Conservation (phyloP, 2,113 vertebrate genomes). For the Raja brachyura region DNA sequence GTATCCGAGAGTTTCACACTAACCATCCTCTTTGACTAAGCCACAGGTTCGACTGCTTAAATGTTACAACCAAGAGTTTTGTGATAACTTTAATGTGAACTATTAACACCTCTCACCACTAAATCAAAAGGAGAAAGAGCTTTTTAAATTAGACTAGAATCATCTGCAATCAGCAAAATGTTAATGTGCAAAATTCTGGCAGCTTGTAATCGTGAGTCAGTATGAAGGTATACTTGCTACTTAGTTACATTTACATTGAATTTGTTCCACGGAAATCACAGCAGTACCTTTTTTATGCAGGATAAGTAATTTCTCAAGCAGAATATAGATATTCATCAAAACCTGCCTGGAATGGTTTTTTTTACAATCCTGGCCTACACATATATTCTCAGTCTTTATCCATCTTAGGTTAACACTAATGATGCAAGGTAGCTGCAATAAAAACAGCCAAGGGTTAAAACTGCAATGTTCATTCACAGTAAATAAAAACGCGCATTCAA, state of each 20-base stretch:
- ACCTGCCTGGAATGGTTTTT: too few species aligned
- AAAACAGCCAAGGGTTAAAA: background rate
- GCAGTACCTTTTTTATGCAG: background rate
- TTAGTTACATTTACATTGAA: background rate
- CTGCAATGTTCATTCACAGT: background rate
- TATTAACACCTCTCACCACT: background rate
- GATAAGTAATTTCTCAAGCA: background rate
- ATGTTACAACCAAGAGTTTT: background rate
- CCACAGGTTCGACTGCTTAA: background rate
- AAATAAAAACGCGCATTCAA: background rate
- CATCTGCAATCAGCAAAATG: background rate
- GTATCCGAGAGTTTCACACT: background rate
- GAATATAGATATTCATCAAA: background rate
- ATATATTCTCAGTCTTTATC: background rate
- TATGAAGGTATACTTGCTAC: background rate
- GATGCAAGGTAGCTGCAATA: background rate
- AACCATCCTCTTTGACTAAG: background rate
- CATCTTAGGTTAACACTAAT: background rate
- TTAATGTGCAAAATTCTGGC: background rate
- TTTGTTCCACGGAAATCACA: background rate
- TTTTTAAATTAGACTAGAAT: constrained; percentile 29
- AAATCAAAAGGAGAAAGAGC: background rate
- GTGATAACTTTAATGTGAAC: background rate
- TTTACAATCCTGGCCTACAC: background rate
- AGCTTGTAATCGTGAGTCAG: background rate